phyloP scores from a whole-genome alignment of 2,113 vertebrate genomes.

The Hyperoodon ampullatus region DNA sequence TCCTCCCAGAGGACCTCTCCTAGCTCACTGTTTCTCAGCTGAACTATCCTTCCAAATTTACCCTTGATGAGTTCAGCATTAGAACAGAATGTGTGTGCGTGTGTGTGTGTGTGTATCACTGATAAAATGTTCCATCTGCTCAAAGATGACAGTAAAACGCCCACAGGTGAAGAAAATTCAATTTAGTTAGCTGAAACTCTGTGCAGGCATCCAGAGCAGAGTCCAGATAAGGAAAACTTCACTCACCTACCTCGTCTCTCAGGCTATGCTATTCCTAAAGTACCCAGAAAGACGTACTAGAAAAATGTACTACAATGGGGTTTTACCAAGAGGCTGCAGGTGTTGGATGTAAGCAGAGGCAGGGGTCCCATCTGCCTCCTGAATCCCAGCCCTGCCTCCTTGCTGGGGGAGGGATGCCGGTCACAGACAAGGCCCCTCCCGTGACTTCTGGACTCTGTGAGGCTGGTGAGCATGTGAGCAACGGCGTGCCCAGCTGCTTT shows the following conservation, averaged over 20 bases:
- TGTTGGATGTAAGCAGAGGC: background rate
- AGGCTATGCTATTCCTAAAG: background rate
- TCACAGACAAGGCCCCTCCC: background rate
- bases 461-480: background rate
- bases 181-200: background rate
- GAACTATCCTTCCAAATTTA: background rate
- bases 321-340: background rate
- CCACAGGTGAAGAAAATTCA: background rate
- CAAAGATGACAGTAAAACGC: background rate
- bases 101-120: background rate
- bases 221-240: background rate
- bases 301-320: background rate
- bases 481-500: background rate
- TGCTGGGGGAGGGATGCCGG: no score
- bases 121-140: background rate
- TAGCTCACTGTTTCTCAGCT: background rate
- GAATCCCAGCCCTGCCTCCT: background rate
- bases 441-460: background rate
- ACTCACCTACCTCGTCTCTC: background rate
- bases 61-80: background rate
- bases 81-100: no score
- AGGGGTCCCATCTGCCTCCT: fast-evolving
- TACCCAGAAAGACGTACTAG: background rate
- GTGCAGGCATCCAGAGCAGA: background rate
- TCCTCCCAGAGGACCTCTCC: background rate